Percentiles rank a stretch among this genome's conserved stretches.
These are phyloP conservation scores for Actinopyga echinites DNA, from an alignment of 53 echinoderm and acorn worm species.

Conservation along the genomic window DNA sequence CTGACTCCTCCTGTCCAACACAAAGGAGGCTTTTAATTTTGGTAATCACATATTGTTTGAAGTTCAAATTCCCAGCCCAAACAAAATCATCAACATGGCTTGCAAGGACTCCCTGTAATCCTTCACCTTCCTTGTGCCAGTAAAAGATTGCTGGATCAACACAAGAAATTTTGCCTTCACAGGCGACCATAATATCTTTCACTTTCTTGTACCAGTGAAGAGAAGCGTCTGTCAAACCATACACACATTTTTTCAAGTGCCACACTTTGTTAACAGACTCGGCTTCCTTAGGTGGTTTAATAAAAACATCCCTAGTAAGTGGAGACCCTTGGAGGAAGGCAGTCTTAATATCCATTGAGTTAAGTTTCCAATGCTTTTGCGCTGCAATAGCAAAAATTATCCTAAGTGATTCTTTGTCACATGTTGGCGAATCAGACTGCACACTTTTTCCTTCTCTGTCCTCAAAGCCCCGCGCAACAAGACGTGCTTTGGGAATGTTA, in stretches of 20 bases:
- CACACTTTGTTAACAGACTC: background rate
- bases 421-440: constrained; percentile 9
- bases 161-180: background rate
- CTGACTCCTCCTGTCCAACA: background rate
- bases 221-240: background rate
- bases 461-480: constrained; percentile 13
- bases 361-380: background rate
- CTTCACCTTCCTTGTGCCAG: background rate
- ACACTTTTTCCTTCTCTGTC: background rate
- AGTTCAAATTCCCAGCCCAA: background rate
- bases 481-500: background rate
- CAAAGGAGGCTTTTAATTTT: background rate
- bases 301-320: background rate
- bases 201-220: constrained; percentile 16
- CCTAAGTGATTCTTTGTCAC: background rate
- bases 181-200: background rate
- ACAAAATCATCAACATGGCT: constrained; percentile 17
- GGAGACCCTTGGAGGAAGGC: constrained; percentile 7
- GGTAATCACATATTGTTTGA: background rate
- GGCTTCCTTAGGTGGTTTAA: background rate
- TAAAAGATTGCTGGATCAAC: constrained; percentile 17
- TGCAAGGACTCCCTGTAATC: background rate
- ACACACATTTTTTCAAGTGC: background rate
- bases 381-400: background rate
- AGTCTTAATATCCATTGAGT: constrained; percentile 3